Evolutionary conservation across 2,888 invertebrate species (phyloP), one percentile per base, ranked within the genome.

Genomic region (Drosophila tripunctata): DNA sequence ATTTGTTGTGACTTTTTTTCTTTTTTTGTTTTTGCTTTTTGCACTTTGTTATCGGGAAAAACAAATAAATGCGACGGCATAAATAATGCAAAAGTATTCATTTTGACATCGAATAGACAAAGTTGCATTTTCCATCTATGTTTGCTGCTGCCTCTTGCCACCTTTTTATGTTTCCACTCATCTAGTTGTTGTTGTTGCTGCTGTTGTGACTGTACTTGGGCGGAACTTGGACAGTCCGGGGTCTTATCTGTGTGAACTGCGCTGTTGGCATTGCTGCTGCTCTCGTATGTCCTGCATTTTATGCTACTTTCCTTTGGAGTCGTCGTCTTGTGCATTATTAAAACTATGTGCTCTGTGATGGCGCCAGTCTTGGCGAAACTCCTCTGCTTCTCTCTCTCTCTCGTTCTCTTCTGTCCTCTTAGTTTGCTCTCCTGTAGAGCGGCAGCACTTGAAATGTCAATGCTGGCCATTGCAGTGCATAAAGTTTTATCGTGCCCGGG

Each of bases 221-320:
- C 69, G 61, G 56, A 78, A 87, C 69, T 69, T 78, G 79, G 78
- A 68, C 81, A 67, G 73, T 58, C 57, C 58, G 43, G 48, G 62
- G 70, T 69, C 86, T 73, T 71, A 82, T 65, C 68, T 69, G 56
- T 44, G 60, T 27, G 61, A 22, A 38, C 31, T 47, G 19, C 33
- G 52, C 43, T 35, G 31, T 40, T 58, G 8, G 52, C 55, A 66
- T 57, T 56, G 57, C 60, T 56, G 57, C 60, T 58, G 58, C 43
- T 67, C 88, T 88, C 83, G 88, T 87, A 87, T 86, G 84, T 88
- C 86, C 83, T 88, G 83, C 69, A 87, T 78, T 88, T 84, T 84
- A 88, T 87, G 88, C 68, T 67, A 65, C 65, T 70, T 67, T 70
- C 61, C 51, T 72, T 52, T 62, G 68, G 64, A 72, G 84, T 80